phyloP scores from a whole-genome alignment of 1,140 invertebrate species.

The Cotesia glomerata region DNA sequence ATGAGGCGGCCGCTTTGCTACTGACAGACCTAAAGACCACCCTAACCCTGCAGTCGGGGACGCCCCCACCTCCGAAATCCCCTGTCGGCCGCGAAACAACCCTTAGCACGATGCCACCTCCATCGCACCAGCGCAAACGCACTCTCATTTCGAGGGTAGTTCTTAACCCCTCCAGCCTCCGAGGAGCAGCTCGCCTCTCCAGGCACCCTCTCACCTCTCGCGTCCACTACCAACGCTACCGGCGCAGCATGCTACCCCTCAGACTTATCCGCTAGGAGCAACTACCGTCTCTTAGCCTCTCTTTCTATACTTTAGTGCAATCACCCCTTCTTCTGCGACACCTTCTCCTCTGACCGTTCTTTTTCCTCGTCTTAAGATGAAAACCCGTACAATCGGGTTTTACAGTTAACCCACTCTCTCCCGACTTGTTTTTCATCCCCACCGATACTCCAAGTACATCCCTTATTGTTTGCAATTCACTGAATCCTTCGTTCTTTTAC shows the following conservation, averaged over 20 bases:
- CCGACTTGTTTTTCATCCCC: conserved; percentile 31
- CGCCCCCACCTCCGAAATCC: conserved; percentile 31
- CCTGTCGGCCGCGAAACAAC: conserved; percentile 40
- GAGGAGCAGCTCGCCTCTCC: conserved; percentile 34
- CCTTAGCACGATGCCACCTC: conserved; percentile 59
- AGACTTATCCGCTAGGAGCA: not conserved
- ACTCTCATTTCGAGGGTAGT: conserved; percentile 56
- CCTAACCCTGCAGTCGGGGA: conserved; percentile 57
- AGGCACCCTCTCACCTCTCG: conserved; percentile 39
- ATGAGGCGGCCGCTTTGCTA: conserved; percentile 64
- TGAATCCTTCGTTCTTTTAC: conserved; percentile 13
- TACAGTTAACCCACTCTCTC: conserved; percentile 55
- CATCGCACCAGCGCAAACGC: conserved; percentile 59
- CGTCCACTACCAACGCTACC: conserved; percentile 38
- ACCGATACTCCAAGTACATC: not conserved
- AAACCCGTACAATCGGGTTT: conserved; percentile 61
- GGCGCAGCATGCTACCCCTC: conserved; percentile 2
- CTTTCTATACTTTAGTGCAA: conserved; percentile 27
- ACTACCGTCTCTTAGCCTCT: conserved; percentile 21
- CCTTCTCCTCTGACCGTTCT: conserved; percentile 26
- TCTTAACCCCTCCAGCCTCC: conserved; percentile 56
- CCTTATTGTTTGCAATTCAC: not conserved
- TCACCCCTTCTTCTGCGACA: conserved; percentile 38
- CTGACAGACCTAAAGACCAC: conserved; percentile 63
- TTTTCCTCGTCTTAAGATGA: conserved; percentile 57